Base-by-base conservation (phyloP, 2,888 invertebrate genomes). In the Hydropsyche betteni region DNA sequence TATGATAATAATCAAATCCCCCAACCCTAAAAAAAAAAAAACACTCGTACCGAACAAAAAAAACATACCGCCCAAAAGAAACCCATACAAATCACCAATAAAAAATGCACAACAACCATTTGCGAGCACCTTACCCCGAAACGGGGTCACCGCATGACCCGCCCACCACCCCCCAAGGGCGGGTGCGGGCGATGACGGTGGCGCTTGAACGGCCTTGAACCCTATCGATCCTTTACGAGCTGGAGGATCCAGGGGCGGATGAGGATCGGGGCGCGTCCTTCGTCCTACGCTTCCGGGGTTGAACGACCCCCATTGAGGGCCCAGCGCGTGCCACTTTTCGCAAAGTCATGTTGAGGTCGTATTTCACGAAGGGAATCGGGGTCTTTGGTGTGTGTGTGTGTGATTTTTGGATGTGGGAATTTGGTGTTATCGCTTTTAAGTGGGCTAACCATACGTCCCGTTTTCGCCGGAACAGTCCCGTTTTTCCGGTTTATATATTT, bases 131-230 rank as follows among this genome's bases (percentile, higher is more conserved):
- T 53, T 16, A 24, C 8, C n/a, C 16, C 58, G 1, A 58, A 58
- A 16, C 16, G 58, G 8, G 58, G 58, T 58, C 58, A 58, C 14
- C 58, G 3, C 44, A 44, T 8, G 16, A 58, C 24, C 16, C 58
- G 7, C 16, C 16, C 14, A 16, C 14, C 58, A 24, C 58, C 14
- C 16, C 55, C n/a, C 14, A 53, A 14, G 16, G 24, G 8, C 14
- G 58, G 14, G 16, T 16, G 10, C 44, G 58, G 58, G 24, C 14
- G 6, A 61, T 16, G 61, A 33, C 33, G 61, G 34, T 36, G 64
- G 36, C 5, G 6, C 55, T 55, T 12, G 64, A 64, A 64, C 64
- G 64, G 36, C 64, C 64, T 64, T 64, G 64, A 64, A 64, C 64
- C 36, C 64, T n/a, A 61, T 36, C 36, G 64, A 64, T 64, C 64